Evolutionary conservation across 2,113 vertebrate species (phyloP).

Genomic region (Collichthys lucidus): DNA sequence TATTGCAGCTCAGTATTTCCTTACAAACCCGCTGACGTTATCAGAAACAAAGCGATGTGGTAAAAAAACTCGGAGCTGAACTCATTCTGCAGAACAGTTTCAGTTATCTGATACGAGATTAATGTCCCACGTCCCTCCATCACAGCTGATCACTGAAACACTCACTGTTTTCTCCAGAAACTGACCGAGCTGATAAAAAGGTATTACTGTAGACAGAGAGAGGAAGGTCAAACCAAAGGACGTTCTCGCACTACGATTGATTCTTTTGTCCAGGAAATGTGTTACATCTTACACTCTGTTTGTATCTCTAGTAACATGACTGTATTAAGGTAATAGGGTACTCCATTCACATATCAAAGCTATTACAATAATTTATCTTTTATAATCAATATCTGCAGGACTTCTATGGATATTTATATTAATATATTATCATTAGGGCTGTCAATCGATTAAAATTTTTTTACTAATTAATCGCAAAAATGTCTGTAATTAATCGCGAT

Average conservation of each 20-base stretch:
- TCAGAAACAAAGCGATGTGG: neutral
- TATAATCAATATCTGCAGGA: too few relatives aligned
- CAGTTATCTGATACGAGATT: neutral
- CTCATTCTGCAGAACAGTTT: neutral
- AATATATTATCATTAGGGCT: too few relatives aligned
- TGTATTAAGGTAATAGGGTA: too few relatives aligned
- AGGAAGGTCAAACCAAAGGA: neutral
- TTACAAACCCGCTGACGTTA: conserved; percentile 8
- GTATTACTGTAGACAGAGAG: neutral
- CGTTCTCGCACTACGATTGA: neutral
- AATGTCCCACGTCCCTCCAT: neutral
- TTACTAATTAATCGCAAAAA: too few relatives aligned
- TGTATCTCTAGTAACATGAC: too few relatives aligned
- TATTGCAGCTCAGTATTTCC: conserved; percentile 9
- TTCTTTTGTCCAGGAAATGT: neutral
- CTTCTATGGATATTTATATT: too few relatives aligned
- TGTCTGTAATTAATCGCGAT: too few relatives aligned
- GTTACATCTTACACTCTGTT: neutral
- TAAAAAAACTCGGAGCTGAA: neutral
- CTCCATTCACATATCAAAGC: too few relatives aligned
- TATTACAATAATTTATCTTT: too few relatives aligned
- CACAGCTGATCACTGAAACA: neutral
- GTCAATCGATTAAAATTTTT: too few relatives aligned
- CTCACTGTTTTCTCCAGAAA: neutral
- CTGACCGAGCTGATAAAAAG: neutral